phyloP scores from a whole-genome alignment of 2,113 vertebrate species.

The Camelus dromedarius region DNA sequence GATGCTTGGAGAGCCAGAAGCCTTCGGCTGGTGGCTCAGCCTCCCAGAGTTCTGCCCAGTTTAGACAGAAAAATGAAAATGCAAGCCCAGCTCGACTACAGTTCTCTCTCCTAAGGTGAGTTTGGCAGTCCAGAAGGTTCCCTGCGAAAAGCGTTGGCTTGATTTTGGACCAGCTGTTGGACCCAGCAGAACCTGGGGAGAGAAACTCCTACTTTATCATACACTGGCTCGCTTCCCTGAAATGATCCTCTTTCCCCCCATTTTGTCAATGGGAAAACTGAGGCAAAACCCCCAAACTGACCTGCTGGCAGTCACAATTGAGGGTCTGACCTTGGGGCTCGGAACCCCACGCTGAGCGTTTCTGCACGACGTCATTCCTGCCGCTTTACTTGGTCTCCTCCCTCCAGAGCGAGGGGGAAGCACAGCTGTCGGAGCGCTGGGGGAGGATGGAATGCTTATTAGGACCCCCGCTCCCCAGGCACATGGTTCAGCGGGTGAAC shows the following conservation, averaged over 20 bases:
- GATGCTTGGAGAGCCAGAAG: neutral
- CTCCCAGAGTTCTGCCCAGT: neutral
- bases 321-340: neutral
- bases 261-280: neutral
- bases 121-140: neutral
- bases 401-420: conserved; percentile 34
- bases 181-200: neutral
- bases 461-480: conserved; percentile 38
- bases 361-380: neutral
- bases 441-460: neutral
- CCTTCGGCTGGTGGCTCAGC: neutral
- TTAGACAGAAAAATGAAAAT: neutral
- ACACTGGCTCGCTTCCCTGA: neutral
- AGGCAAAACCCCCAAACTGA: neutral
- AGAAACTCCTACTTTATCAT: neutral
- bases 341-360: neutral
- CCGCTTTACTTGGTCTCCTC: neutral
- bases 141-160: neutral
- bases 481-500: conserved; percentile 30
- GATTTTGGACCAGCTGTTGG: neutral
- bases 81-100: too few species aligned
- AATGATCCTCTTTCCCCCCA: neutral
- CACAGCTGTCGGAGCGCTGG: conserved; percentile 56
- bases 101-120: neutral
- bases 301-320: rapidly evolving